Evolutionary conservation across 1,140 invertebrate genomes (phyloP).

Genomic region (Tetramorium parvispinum): DNA sequence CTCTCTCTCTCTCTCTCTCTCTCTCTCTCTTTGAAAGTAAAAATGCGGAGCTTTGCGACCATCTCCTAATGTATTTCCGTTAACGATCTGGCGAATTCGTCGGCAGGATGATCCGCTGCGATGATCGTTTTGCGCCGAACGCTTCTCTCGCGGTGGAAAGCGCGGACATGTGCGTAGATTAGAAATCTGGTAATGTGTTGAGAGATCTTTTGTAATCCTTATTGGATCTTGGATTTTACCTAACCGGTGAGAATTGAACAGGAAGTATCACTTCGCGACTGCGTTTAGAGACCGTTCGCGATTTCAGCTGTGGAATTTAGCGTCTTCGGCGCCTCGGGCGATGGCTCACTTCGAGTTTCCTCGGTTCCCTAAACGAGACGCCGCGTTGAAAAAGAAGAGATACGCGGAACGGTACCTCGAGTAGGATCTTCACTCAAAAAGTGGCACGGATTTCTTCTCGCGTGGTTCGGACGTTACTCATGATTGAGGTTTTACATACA

Average conservation of each 20-base stretch:
- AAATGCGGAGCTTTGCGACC: background rate
- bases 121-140: background rate
- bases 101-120: no score
- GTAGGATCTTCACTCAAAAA: conserved; percentile 22
- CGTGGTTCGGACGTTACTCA: background rate
- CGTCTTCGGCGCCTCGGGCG: background rate
- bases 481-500: background rate
- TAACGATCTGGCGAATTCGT: background rate
- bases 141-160: background rate
- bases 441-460: conserved; percentile 25
- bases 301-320: conserved; percentile 35
- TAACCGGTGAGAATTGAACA: background rate
- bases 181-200: background rate
- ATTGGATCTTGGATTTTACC: background rate
- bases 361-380: conserved; percentile 22
- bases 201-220: background rate
- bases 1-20: background rate
- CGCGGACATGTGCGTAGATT: background rate
- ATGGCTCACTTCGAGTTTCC: conserved; percentile 14
- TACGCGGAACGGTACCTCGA: conserved; percentile 16
- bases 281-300: background rate
- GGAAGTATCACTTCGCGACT: background rate
- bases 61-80: background rate
- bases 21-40: background rate
- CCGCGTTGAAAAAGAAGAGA: background rate